Conservation (phyloP, 2,888 invertebrate species). For the Podotricha telesiphe region DNA sequence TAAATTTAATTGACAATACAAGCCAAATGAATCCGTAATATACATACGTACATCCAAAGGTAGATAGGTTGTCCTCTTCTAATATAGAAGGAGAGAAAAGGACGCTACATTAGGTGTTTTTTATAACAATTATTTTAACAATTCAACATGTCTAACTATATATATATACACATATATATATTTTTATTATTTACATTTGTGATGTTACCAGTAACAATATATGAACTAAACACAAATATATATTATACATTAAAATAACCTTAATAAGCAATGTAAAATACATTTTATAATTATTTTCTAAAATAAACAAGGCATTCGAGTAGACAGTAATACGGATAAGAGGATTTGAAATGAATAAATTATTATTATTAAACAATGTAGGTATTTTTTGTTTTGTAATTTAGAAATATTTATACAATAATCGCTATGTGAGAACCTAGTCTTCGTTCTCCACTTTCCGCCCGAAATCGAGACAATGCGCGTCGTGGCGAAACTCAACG, state of each 20-base stretch:
- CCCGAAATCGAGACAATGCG: no score
- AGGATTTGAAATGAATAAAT: conserved; percentile 17
- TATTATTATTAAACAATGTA: conserved; percentile 6
- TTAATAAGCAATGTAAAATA: conserved; percentile 7
- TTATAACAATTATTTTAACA: conserved; percentile 51
- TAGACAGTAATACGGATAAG: conserved; percentile 6
- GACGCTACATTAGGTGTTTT: conserved; percentile 10
- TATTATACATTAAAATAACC: neutral
- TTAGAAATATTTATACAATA: neutral
- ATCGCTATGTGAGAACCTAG: no score
- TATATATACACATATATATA: conserved; percentile 55
- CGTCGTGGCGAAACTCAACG: no score
- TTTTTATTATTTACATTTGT: conserved; percentile 56
- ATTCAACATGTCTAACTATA: conserved; percentile 69
- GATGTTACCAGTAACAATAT: conserved; percentile 68
- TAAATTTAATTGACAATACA: conserved; percentile 39
- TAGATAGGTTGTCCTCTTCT: conserved; percentile 14
- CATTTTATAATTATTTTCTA: conserved; percentile 20
- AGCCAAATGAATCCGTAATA: neutral
- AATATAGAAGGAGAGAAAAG: conserved; percentile 20
- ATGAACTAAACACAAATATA: conserved; percentile 27
- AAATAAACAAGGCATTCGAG: conserved; percentile 2
- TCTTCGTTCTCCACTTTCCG: no score
- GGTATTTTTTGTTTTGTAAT: conserved; percentile 1
- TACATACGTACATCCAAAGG: neutral